These are phyloP conservation scores for Macaria notata DNA, from an alignment of 2,888 invertebrate genomes.

Conservation along the genomic window DNA sequence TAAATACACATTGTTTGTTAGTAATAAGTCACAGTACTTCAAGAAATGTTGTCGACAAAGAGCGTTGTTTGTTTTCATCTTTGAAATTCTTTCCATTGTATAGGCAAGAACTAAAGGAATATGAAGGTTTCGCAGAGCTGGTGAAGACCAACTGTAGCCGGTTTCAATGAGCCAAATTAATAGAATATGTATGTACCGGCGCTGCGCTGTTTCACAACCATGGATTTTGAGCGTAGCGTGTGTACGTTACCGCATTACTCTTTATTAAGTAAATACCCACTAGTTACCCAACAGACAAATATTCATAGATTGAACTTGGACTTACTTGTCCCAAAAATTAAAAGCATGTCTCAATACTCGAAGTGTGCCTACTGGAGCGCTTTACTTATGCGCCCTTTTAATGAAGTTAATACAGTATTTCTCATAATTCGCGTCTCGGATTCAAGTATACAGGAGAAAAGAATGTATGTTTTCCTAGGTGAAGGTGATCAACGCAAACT, in stretches of 20 bases:
- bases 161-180: conserved; percentile 68
- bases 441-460: no score
- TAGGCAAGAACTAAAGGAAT: conserved; percentile 1
- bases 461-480: conserved; percentile 61
- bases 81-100: no score
- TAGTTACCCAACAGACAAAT: conserved; percentile 30
- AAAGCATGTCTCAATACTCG: no score
- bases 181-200: conserved; percentile 30
- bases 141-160: conserved; percentile 51
- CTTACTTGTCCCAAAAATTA: no score
- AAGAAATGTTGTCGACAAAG: no score
- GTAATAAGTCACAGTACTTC: neutral
- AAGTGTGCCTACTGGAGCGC: no score
- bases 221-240: conserved; percentile 55
- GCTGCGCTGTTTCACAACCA: conserved; percentile 41
- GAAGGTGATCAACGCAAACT: conserved; percentile 75
- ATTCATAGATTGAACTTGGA: neutral
- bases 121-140: conserved; percentile 13
- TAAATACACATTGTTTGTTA: neutral
- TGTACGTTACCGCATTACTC: conserved; percentile 54
- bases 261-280: conserved; percentile 40
- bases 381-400: no score
- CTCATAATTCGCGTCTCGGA: no score
- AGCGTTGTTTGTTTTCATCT: no score
- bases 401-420: no score